These are phyloP conservation scores for Siphlonurus alternatus DNA, from an alignment of 2,888 invertebrate genomes.

Conservation along the genomic window DNA sequence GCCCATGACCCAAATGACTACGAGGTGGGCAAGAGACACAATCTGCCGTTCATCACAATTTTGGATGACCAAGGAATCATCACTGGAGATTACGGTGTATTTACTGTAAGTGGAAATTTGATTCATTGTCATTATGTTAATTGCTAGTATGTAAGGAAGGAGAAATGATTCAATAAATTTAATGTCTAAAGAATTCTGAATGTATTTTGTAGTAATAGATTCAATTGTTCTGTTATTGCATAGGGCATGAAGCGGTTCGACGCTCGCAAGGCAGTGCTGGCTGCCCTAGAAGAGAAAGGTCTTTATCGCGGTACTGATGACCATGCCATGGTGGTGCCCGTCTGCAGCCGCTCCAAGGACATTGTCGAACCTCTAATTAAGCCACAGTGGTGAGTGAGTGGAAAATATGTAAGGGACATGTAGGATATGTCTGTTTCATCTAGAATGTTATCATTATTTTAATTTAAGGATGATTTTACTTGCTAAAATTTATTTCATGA, in stretches of 20 bases:
- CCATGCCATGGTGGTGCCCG: constrained; percentile 92
- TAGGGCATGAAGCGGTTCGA: constrained; percentile 83
- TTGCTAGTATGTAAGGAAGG: too few species aligned
- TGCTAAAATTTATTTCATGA: constrained; percentile 1
- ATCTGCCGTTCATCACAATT: constrained; percentile 71
- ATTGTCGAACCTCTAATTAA: constrained; percentile 91
- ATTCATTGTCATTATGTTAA: neutral
- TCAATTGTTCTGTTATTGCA: constrained; percentile 13
- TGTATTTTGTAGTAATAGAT: neutral
- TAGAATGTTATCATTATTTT: constrained; percentile 5
- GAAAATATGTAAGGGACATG: too few species aligned
- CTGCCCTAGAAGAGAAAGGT: constrained; percentile 50
- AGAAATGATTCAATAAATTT: too few species aligned
- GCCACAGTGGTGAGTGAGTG: constrained; percentile 68
- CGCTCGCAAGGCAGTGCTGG: constrained; percentile 65
- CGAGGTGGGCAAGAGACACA: constrained; percentile 80
- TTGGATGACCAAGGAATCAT: constrained; percentile 84
- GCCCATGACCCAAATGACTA: constrained; percentile 97
- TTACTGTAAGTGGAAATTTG: constrained; percentile 37
- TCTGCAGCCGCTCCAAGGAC: constrained; percentile 92
- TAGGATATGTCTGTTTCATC: neutral
- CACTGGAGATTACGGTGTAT: constrained; percentile 58
- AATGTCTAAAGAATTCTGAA: too few species aligned
- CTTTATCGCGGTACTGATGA: constrained; percentile 66
- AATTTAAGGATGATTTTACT: neutral